phyloP scores from a whole-genome alignment of 2,888 invertebrate species.

The Melanostoma scalare region DNA sequence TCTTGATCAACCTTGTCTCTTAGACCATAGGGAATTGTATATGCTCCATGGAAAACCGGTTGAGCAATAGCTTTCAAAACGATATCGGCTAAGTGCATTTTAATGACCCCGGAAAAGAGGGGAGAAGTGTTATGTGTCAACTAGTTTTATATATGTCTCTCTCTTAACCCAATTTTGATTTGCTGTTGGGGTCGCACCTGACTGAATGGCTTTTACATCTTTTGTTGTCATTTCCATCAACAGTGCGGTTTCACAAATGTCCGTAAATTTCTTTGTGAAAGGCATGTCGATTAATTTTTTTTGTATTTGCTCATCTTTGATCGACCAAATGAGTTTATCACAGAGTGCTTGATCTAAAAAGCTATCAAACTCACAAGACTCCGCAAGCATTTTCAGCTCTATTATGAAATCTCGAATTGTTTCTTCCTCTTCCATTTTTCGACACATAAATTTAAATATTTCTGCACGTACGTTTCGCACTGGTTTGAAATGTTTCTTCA shows the following conservation, averaged over 20 bases:
- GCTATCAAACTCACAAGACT: too few relatives aligned
- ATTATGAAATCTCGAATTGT: too few relatives aligned
- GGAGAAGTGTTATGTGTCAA: too few relatives aligned
- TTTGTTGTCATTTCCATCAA: constrained; percentile 12
- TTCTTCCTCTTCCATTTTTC: too few relatives aligned
- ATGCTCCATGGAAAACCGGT: constrained; percentile 2
- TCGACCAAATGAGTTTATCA: neutral
- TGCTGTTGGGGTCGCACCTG: neutral
- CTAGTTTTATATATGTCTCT: too few relatives aligned
- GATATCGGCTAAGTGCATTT: constrained; percentile 14
- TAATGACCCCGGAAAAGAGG: constrained; percentile 2
- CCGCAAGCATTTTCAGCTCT: too few relatives aligned
- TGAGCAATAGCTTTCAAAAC: neutral
- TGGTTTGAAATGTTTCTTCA: too few relatives aligned
- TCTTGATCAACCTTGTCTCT: constrained; percentile 25
- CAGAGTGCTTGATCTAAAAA: too few relatives aligned
- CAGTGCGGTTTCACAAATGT: constrained; percentile 14
- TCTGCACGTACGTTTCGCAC: too few relatives aligned
- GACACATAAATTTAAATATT: too few relatives aligned
- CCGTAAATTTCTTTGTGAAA: constrained; percentile 3
- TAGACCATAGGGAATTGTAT: constrained; percentile 12
- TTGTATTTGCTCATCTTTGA: constrained; percentile 5
- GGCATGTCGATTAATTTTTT: constrained; percentile 5
- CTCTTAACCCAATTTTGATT: neutral
- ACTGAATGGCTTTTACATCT: neutral